phyloP scores from a whole-genome alignment of 2,888 invertebrate species.

The Trichogramma dendrolimi region DNA sequence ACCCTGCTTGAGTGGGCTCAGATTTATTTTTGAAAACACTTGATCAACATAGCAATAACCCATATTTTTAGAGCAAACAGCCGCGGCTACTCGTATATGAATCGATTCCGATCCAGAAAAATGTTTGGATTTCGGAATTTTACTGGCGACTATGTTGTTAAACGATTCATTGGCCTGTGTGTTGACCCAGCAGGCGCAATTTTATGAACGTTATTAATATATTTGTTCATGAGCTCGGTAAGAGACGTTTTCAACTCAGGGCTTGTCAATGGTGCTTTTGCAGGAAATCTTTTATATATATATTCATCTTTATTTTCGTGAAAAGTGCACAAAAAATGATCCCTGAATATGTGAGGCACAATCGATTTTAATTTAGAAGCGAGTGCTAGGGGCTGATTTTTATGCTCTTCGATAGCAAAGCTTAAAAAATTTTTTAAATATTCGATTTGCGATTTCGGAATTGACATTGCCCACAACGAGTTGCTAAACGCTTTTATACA shows the following conservation, averaged over 20 bases:
- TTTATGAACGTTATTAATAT: slow-evolving; percentile 23
- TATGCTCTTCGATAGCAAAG: slow-evolving; percentile 4
- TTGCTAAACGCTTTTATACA: slow-evolving; percentile 16
- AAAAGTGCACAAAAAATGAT: slow-evolving; percentile 2
- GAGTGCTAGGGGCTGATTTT: slow-evolving; percentile 1
- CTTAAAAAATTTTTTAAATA: too few relatives aligned
- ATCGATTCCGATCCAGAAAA: slow-evolving; percentile 21
- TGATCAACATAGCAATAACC: slow-evolving; percentile 8
- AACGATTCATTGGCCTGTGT: slow-evolving; percentile 24
- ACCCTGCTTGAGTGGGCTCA: slow-evolving; percentile 7
- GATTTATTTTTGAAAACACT: slow-evolving; percentile 7
- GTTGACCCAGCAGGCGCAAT: slow-evolving; percentile 24
- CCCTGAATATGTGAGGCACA: slow-evolving; percentile 5
- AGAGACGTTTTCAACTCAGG: slow-evolving; percentile 8
- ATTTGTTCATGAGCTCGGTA: slow-evolving; percentile 5
- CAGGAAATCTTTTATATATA: background rate
- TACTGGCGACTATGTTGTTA: slow-evolving; percentile 17
- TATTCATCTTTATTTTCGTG: slow-evolving; percentile 7
- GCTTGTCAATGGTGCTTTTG: slow-evolving; percentile 10
- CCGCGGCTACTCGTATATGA: slow-evolving; percentile 16
- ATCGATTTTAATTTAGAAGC: slow-evolving; percentile 1
- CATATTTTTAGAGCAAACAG: slow-evolving; percentile 22
- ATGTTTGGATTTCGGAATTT: slow-evolving; percentile 21
- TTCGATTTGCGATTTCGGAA: too few relatives aligned
- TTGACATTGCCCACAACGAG: too few relatives aligned